These are phyloP conservation scores for Sebastiscus tertius DNA, from an alignment of 2,797 vertebrate genomes.

Conservation along the genomic window DNA sequence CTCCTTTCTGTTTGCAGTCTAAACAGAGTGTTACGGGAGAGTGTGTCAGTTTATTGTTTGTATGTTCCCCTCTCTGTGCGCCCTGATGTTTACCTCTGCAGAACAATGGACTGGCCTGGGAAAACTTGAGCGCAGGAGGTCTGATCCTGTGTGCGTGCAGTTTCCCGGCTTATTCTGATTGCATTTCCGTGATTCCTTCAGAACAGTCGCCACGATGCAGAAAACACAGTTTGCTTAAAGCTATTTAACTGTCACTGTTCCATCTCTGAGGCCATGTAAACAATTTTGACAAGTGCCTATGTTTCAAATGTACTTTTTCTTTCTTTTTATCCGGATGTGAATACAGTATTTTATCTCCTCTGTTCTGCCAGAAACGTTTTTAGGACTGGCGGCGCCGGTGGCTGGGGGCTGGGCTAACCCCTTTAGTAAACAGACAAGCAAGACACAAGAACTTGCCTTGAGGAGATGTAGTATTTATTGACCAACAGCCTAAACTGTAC, in stretches of 20 bases:
- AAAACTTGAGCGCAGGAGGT: conserved; percentile 50
- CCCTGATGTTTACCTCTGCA: conserved; percentile 72
- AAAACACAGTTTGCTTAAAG: not conserved
- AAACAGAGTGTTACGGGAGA: conserved; percentile 68
- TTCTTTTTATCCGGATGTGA: not conserved
- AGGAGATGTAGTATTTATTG: too few species aligned
- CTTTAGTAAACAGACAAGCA: too few species aligned
- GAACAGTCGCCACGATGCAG: not conserved
- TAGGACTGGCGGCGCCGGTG: too few species aligned
- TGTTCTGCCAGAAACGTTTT: too few species aligned
- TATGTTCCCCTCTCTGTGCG: conserved; percentile 50
- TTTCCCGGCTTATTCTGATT: conserved; percentile 12
- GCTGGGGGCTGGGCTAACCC: too few species aligned
- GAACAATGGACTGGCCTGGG: conserved; percentile 71
- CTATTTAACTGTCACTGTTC: too few species aligned
- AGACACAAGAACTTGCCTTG: too few species aligned
- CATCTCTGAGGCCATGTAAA: not conserved
- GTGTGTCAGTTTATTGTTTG: conserved; percentile 73
- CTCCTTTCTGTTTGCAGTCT: conserved; percentile 71
- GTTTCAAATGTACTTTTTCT: too few species aligned
- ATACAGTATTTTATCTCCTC: not conserved
- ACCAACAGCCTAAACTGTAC: too few species aligned
- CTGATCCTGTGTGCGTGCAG: not conserved
- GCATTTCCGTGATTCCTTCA: conserved; percentile 17
- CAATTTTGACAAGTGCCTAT: too few species aligned